Evolutionary conservation across 2,797 vertebrate species (phyloP), one percentile per base, ranked within the genome.

Genomic region (Eidolon dupreanum): DNA sequence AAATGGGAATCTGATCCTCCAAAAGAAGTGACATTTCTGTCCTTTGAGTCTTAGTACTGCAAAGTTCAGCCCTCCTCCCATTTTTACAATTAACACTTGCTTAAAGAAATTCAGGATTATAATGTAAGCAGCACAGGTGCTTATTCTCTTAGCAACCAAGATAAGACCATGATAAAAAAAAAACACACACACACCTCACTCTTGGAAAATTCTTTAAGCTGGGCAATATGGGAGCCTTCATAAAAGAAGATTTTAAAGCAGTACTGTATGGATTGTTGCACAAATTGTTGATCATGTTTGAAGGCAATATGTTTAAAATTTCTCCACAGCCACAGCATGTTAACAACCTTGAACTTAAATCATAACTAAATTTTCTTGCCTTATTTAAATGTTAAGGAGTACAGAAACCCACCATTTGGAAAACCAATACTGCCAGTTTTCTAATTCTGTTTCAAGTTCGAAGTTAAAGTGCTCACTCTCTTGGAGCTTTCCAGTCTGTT

Each of bases 301-400:
- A 83, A 87, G 83, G 53, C 71, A 86, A 0, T 71, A 36, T 94
- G 38, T 63, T 94, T 96, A 95, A 88, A 46, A 24, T 57, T 94
- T 94, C 83, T 94, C 49, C 15, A 49, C 49, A 49, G 49, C 49
- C n/a, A 71, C 20, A 86, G 26, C 49, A 74, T 89, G 36, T 89
- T 96, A 95, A 49, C 55, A 94, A 87, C 59, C 68, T 89, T 46
- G 65, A 88, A 75, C 43, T 94, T 75, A 63, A 93, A 75, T 46
- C 49, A 8, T 78, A 85, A 88, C 49, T 87, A 90, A 93, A 84
- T 86, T 53, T 84, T 87, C 41, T 89, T 87, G 59, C 49, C 46
- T 87, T 74, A 75, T 81, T 94, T 94, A 85, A 88, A 88, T 73
- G 86, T 86, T 73, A 82, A 92, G 53, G 28, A 92, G 81, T 33